Percentiles rank a stretch among this genome's conserved stretches.
phyloP scores from a whole-genome alignment of 1,140 invertebrate genomes.

The Babylonia areolata region DNA sequence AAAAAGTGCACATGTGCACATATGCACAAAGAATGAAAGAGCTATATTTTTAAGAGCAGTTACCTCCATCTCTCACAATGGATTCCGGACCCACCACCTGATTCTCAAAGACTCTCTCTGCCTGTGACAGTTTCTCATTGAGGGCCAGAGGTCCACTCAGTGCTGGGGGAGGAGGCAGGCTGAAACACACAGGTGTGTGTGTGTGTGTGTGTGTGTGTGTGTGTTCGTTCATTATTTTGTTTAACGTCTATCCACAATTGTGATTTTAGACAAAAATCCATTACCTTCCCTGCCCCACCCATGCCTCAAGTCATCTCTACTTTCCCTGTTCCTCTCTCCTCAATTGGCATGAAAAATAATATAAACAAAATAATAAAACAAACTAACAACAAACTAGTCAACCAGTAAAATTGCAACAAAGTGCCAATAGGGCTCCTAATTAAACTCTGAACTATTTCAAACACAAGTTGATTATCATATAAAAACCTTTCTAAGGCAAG shows the following conservation, averaged over 20 bases:
- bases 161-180: constrained; percentile 53
- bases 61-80: constrained; percentile 65
- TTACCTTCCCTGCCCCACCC: too few species aligned
- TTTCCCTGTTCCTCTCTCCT: too few species aligned
- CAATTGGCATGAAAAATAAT: too few species aligned
- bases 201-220: too few species aligned
- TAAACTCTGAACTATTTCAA: too few species aligned
- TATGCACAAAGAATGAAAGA: background rate
- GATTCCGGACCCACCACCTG: constrained; percentile 65
- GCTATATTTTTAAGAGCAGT: too few species aligned
- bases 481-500: too few species aligned
- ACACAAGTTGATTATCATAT: too few species aligned
- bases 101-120: constrained; percentile 54
- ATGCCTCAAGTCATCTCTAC: background rate
- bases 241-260: background rate
- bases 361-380: too few species aligned
- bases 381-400: too few species aligned
- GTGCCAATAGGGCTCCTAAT: too few species aligned
- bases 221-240: background rate
- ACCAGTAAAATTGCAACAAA: too few species aligned
- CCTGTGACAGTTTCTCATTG: constrained; percentile 62
- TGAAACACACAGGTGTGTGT: constrained; percentile 12
- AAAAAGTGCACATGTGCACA: constrained; percentile 1
- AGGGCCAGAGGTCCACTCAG: constrained; percentile 56
- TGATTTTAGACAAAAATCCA: background rate